phyloP scores from a whole-genome alignment of 1,140 invertebrate genomes.

The Nixonia krombeini region DNA sequence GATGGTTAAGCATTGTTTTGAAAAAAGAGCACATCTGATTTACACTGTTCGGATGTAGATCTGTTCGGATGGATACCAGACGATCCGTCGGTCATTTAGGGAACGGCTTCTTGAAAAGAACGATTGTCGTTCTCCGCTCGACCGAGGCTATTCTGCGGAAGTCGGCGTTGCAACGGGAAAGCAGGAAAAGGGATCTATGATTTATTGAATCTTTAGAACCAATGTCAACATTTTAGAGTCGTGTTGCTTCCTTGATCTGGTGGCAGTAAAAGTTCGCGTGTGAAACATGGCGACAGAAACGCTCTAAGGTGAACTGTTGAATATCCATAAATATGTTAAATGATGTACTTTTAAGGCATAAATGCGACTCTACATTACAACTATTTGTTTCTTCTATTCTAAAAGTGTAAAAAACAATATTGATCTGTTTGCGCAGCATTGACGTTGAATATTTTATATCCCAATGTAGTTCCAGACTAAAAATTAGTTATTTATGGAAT shows the following conservation, averaged over 20 bases:
- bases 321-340: no score
- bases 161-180: constrained; percentile 13
- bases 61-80: no score
- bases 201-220: neutral
- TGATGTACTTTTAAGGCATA: no score
- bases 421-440: constrained; percentile 32
- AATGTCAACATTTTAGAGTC: constrained; percentile 4
- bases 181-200: neutral
- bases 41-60: constrained; percentile 26
- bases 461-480: no score
- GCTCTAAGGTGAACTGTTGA: no score
- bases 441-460: constrained; percentile 14
- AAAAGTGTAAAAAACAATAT: no score
- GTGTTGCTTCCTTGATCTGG: neutral
- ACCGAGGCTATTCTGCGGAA: constrained; percentile 7
- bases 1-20: constrained; percentile 33
- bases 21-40: constrained; percentile 39
- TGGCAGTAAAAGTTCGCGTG: neutral
- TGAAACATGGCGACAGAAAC: neutral
- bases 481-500: no score
- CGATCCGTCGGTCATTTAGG: constrained; percentile 32
- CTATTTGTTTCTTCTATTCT: no score
- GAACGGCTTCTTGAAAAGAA: constrained; percentile 30
- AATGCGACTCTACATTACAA: no score
- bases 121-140: constrained; percentile 12